Conservation (phyloP, 2,797 vertebrate genomes). For the Rhynchotus rufescens region DNA sequence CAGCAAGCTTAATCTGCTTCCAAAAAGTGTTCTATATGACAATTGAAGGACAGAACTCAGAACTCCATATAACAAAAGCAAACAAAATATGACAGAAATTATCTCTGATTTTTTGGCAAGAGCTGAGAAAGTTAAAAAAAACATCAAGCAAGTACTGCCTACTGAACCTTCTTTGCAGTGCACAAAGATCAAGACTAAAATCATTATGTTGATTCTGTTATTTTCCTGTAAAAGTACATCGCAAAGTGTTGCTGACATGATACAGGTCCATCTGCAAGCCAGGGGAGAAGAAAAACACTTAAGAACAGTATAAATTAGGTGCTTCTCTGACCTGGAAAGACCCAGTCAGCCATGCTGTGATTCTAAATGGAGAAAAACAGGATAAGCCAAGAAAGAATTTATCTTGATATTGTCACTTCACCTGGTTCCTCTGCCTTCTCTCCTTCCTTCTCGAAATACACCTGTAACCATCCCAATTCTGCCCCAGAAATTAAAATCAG, state of each 20-base stretch:
- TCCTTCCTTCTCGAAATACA: not conserved
- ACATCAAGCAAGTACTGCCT: not conserved
- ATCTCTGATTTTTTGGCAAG: not conserved
- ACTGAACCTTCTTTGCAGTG: not conserved
- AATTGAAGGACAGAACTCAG: constrained; percentile 28
- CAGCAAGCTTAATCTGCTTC: not conserved
- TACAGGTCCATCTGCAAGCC: constrained; percentile 40
- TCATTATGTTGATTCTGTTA: constrained; percentile 7
- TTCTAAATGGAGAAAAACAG: constrained; percentile 13
- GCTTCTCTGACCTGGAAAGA: constrained; percentile 35
- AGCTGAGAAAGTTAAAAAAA: not conserved
- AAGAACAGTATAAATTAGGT: constrained; percentile 52
- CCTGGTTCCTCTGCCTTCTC: not conserved
- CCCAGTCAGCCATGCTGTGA: constrained; percentile 6
- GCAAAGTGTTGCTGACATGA: not conserved
- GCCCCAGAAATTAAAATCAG: not conserved
- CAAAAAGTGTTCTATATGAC: not conserved
- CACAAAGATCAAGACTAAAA: constrained; percentile 33
- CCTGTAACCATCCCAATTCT: not conserved
- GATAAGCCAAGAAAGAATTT: not conserved
- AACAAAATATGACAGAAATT: constrained; percentile 19
- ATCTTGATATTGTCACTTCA: not conserved
- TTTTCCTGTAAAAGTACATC: constrained; percentile 26
- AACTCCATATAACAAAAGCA: constrained; percentile 8
- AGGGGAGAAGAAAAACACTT: constrained; percentile 57